phyloP scores from a whole-genome alignment of 2,113 vertebrate species.

The Lampris megalopsis region DNA sequence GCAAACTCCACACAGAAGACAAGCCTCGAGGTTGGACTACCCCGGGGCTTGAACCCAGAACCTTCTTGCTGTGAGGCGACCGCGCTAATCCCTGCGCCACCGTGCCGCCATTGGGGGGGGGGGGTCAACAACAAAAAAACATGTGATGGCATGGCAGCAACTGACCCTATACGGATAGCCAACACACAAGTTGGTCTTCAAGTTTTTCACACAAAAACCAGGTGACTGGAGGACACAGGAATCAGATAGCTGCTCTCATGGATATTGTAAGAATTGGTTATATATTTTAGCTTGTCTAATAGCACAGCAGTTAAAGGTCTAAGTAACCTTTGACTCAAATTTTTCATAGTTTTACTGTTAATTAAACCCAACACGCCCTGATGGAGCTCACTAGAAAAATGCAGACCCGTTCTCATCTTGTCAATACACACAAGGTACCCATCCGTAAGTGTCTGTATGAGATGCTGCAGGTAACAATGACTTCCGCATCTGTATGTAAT shows the following conservation, averaged over 20 bases:
- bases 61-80: too few relatives aligned
- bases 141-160: neutral
- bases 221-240: neutral
- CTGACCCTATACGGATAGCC: neutral
- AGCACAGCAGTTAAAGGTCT: neutral
- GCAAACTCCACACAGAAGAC: too few relatives aligned
- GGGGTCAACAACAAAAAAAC: too few relatives aligned
- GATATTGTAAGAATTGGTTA: neutral
- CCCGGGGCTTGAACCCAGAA: too few relatives aligned
- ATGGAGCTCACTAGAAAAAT: neutral
- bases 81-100: too few relatives aligned
- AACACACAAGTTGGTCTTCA: too few relatives aligned
- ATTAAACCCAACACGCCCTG: neutral
- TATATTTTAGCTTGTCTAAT: neutral
- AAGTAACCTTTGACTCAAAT: slow-evolving; percentile 6
- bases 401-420: neutral
- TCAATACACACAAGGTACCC: too few relatives aligned
- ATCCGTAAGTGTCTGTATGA: too few relatives aligned
- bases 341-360: neutral
- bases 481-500: too few relatives aligned
- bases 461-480: too few relatives aligned
- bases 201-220: neutral
- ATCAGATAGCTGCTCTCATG: neutral
- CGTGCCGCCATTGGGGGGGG: too few relatives aligned
- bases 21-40: too few relatives aligned